These are phyloP conservation scores for Arctocebus calabarensis DNA, from an alignment of 2,797 vertebrate genomes.

Conservation along the genomic window DNA sequence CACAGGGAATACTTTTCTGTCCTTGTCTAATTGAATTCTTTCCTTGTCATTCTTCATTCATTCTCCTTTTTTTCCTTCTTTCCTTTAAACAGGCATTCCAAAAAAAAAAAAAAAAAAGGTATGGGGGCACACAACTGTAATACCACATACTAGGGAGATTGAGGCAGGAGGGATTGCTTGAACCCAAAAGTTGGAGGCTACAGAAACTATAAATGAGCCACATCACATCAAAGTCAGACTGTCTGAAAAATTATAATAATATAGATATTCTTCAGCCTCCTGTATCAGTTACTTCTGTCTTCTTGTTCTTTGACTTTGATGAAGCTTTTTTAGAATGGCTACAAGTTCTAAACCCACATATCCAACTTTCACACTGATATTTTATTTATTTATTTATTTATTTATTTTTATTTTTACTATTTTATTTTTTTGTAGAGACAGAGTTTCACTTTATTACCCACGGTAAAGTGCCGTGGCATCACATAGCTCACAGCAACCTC, in stretches of 20 bases:
- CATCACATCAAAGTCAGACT: not conserved
- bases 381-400: not conserved
- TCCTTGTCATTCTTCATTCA: not conserved
- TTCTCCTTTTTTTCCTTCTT: not conserved
- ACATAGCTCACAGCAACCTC: too few species aligned
- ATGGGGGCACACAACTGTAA: not conserved
- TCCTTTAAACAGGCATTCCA: not conserved
- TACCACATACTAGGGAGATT: not conserved
- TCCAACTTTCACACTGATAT: not conserved
- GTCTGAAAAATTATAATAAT: not conserved
- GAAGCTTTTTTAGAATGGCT: not conserved
- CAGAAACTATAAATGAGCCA: not conserved
- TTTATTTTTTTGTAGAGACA: too few species aligned
- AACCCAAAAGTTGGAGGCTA: not conserved
- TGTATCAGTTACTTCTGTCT: not conserved
- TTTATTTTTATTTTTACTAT: too few species aligned
- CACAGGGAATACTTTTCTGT: not conserved
- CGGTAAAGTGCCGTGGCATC: too few species aligned
- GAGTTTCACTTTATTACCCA: too few species aligned
- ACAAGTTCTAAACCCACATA: not conserved
- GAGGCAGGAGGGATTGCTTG: not conserved
- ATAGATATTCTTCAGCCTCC: not conserved
- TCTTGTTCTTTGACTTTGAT: constrained; percentile 8
- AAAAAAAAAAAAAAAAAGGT: not conserved
- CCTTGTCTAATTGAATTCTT: not conserved